A percentile compares a stretch with the other conserved stretches of the same genome.
Conservation (phyloP, 2,888 invertebrate species). For the Nematopogon swammerdamellus region DNA sequence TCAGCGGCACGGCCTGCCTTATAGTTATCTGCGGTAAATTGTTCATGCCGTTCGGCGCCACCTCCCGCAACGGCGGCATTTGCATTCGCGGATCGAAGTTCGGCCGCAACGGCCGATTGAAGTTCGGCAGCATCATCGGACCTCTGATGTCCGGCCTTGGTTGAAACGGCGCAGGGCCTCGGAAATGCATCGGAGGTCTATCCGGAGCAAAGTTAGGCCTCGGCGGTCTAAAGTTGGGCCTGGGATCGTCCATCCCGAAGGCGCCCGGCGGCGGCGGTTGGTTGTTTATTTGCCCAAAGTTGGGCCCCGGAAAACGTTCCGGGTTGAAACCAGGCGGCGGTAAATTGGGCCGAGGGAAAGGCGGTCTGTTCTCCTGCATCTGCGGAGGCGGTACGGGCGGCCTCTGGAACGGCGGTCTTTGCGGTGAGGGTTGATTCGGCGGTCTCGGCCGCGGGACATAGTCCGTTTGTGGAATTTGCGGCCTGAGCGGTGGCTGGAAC, state of each 20-base stretch:
- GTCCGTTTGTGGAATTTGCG: background rate
- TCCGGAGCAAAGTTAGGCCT: constrained; percentile 19
- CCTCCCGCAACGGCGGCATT: constrained; percentile 21
- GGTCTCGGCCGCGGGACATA: background rate
- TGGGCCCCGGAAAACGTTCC: constrained; percentile 3
- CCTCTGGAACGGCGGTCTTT: background rate
- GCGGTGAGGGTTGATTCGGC: background rate
- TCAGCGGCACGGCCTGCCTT: constrained; percentile 21
- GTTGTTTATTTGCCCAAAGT: constrained; percentile 12
- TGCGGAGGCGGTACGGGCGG: constrained; percentile 8
- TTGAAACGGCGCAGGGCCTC: constrained; percentile 15
- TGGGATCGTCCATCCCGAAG: constrained; percentile 20
- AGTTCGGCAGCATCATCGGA: background rate
- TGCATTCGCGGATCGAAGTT: background rate
- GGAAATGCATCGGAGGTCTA: constrained; percentile 11
- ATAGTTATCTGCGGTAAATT: constrained; percentile 37
- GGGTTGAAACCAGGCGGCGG: constrained; percentile 13
- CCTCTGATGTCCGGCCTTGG: no score
- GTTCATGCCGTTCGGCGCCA: constrained; percentile 20
- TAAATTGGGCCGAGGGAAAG: constrained; percentile 13
- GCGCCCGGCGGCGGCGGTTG: constrained; percentile 14
- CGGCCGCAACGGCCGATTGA: background rate
- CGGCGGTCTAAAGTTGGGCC: constrained; percentile 13
- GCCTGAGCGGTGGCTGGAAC: constrained; percentile 20
- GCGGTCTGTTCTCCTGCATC: constrained; percentile 17